Percentiles rank a stretch among this genome's conserved stretches.
These are phyloP conservation scores for Petrocephalus microphthalmus DNA, from an alignment of 2,113 vertebrate genomes.

Conservation along the genomic window DNA sequence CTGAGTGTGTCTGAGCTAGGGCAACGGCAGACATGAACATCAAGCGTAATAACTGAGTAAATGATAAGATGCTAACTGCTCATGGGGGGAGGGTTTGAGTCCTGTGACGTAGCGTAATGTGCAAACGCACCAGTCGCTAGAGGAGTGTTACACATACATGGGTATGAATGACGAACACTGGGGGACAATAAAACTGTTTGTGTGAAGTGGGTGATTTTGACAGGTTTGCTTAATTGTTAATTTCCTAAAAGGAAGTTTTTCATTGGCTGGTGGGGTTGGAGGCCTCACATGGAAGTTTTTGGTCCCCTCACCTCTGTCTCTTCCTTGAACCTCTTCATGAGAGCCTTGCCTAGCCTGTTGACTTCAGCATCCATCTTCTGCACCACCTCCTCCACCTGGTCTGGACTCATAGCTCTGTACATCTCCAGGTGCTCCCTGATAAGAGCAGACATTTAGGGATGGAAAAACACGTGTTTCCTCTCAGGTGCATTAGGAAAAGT, in stretches of 20 bases:
- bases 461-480: not conserved
- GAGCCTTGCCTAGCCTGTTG: slow-evolving; percentile 21
- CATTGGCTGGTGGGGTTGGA: not conserved
- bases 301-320: slow-evolving; percentile 44
- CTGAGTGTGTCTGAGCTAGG: not conserved
- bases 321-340: slow-evolving; percentile 53
- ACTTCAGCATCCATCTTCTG: slow-evolving; percentile 41
- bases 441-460: not conserved
- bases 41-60: not conserved
- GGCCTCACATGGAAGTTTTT: not conserved
- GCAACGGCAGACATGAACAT: not conserved
- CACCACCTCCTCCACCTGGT: slow-evolving; percentile 35
- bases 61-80: not conserved
- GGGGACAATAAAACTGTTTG: not conserved
- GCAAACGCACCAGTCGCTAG: not conserved
- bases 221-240: not conserved
- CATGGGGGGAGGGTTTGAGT: not conserved
- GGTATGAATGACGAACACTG: not conserved
- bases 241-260: not conserved
- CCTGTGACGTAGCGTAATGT: not conserved
- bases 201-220: not conserved
- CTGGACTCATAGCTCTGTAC: slow-evolving; percentile 32
- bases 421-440: slow-evolving; percentile 53
- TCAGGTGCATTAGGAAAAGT: not conserved
- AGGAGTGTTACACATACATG: not conserved